A percentile compares a stretch with the other conserved stretches of the same genome.
phyloP scores from a whole-genome alignment of 2,888 invertebrate species.

The Chrysotoxum bicinctum region DNA sequence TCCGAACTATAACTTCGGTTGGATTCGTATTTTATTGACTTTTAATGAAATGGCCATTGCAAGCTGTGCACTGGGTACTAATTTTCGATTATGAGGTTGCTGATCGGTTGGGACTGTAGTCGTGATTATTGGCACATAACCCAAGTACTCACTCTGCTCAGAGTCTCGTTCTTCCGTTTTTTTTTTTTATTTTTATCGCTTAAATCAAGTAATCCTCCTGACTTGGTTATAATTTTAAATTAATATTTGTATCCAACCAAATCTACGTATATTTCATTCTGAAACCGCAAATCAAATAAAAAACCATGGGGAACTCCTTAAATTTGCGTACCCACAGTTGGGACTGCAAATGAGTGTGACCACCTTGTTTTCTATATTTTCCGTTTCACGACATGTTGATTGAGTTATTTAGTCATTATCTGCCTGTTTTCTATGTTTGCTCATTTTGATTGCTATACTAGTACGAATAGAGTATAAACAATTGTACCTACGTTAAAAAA shows the following conservation, averaged over 20 bases:
- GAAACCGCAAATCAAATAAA: slow-evolving; percentile 16
- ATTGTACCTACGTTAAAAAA: not conserved
- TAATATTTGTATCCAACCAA: not conserved
- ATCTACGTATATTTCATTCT: slow-evolving; percentile 47
- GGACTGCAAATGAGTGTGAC: slow-evolving; percentile 58
- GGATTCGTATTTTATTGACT: slow-evolving; percentile 14
- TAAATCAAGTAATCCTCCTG: slow-evolving; percentile 16
- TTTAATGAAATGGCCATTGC: slow-evolving; percentile 40
- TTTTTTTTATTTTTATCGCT: not conserved
- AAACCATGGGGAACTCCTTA: slow-evolving; percentile 55
- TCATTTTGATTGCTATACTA: not conserved
- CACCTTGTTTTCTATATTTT: slow-evolving; percentile 42
- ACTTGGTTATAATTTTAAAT: slow-evolving; percentile 16
- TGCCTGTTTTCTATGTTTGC: slow-evolving; percentile 27
- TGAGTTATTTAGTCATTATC: slow-evolving; percentile 41
- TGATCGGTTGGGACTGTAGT: slow-evolving; percentile 34
- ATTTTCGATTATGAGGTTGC: slow-evolving; percentile 26
- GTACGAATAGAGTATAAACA: not conserved
- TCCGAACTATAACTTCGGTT: slow-evolving; percentile 19
- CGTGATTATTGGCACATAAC: slow-evolving; percentile 65
- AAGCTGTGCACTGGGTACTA: slow-evolving; percentile 40
- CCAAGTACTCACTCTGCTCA: not conserved
- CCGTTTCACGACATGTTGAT: slow-evolving; percentile 5
- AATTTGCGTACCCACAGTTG: slow-evolving; percentile 28
- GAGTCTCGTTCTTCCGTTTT: not conserved